Conservation (phyloP, 2,888 invertebrate species). For the Nasonia oneida region DNA sequence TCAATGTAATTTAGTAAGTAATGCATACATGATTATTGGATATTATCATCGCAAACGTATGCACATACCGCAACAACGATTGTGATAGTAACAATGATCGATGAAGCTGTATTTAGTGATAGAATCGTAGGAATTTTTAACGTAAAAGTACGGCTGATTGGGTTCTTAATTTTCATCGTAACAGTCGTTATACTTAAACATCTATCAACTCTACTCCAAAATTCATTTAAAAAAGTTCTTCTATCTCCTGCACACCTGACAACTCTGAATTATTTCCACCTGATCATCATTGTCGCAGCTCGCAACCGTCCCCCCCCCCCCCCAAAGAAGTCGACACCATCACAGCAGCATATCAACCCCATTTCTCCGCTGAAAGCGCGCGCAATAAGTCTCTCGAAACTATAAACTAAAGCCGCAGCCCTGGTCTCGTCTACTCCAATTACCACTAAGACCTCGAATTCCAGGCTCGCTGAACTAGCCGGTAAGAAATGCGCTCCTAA, state of each 20-base stretch:
- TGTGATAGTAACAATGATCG: neutral
- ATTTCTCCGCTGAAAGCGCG: neutral
- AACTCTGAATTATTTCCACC: too few relatives aligned
- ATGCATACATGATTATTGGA: neutral
- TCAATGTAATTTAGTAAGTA: neutral
- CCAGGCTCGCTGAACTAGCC: neutral
- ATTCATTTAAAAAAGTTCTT: too few relatives aligned
- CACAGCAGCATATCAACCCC: neutral
- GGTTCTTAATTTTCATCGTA: too few relatives aligned
- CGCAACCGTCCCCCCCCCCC: too few relatives aligned
- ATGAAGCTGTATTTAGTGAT: neutral
- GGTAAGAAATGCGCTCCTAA: conserved; percentile 23
- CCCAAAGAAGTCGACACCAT: neutral
- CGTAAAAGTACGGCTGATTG: too few relatives aligned
- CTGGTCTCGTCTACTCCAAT: conserved; percentile 3
- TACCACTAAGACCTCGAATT: conserved; percentile 18
- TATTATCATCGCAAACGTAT: neutral
- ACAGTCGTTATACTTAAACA: too few relatives aligned
- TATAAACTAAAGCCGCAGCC: neutral
- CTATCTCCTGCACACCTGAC: too few relatives aligned
- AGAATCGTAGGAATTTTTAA: too few relatives aligned
- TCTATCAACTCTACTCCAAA: too few relatives aligned
- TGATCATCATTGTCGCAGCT: too few relatives aligned
- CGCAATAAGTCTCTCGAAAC: neutral
- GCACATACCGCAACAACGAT: neutral